A percentile compares a stretch with the other conserved stretches of the same genome.
Conservation (phyloP, 2,113 vertebrate genomes). For the Pituophis catenifer region DNA sequence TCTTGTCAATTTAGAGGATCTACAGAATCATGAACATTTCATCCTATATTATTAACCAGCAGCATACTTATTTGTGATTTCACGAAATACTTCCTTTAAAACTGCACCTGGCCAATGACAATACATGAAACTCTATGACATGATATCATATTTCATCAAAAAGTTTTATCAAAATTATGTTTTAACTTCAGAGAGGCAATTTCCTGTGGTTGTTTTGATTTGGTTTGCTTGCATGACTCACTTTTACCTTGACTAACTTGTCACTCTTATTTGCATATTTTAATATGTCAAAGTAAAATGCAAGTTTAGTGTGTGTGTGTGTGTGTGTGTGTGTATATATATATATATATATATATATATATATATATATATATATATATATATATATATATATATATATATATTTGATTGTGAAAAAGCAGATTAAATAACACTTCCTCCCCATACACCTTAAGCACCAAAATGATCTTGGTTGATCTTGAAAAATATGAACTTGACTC, state of each 20-base stretch:
- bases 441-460: background rate
- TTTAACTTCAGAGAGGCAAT: background rate
- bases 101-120: background rate
- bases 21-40: background rate
- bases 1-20: background rate
- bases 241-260: background rate
- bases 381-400: background rate
- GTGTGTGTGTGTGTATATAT: background rate
- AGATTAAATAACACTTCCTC: background rate
- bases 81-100: background rate
- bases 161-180: background rate
- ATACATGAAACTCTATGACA: background rate
- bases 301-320: background rate
- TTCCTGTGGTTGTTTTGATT: background rate
- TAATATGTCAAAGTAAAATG: background rate
- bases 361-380: background rate
- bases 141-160: background rate
- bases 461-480: background rate
- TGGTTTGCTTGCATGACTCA: background rate
- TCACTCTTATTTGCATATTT: background rate
- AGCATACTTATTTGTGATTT: background rate
- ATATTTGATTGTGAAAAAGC: background rate
- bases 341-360: background rate
- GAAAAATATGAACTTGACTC: background rate
- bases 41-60: background rate